Evolutionary conservation across 2,797 vertebrate genomes (phyloP).

Genomic region (Notolabrus celidotus): DNA sequence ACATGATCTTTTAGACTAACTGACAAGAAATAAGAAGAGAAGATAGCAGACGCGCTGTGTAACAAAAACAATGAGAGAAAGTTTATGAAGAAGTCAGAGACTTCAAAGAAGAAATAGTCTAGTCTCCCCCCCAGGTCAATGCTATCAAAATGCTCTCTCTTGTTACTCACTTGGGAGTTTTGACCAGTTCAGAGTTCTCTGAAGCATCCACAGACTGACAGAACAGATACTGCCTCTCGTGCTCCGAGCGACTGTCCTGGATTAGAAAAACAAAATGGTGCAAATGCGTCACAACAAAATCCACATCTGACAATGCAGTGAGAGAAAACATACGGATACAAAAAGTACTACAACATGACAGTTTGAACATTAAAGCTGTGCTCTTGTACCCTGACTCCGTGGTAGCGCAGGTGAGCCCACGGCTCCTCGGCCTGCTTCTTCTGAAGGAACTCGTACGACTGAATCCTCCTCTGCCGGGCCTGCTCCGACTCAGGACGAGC

Average conservation of each 20-base stretch:
- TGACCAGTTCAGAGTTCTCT: conserved; percentile 93
- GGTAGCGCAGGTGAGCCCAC: conserved; percentile 94
- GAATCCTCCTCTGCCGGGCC: conserved; percentile 94
- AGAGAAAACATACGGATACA: background rate
- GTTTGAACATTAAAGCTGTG: background rate
- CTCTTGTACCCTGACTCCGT: conserved; percentile 85
- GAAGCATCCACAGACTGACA: conserved; percentile 89
- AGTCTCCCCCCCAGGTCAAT: too few relatives aligned
- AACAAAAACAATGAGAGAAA: too few relatives aligned
- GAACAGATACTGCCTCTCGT: conserved; percentile 95
- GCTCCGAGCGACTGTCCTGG: conserved; percentile 95
- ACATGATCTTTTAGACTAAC: too few relatives aligned
- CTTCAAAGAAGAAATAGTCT: too few relatives aligned
- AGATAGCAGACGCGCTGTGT: too few relatives aligned
- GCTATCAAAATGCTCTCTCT: too few relatives aligned
- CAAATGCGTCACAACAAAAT: background rate
- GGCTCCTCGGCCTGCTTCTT: conserved; percentile 98
- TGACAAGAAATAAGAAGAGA: too few relatives aligned
- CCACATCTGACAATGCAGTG: background rate
- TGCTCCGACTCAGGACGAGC: conserved; percentile 96
- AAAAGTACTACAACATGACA: too few relatives aligned
- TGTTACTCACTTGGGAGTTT: conserved; percentile 91
- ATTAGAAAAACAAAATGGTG: conserved; percentile 13
- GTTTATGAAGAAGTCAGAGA: too few relatives aligned
- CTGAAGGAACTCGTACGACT: conserved; percentile 97